phyloP scores from a whole-genome alignment of 2,888 invertebrate genomes.

The Seira musarum region DNA sequence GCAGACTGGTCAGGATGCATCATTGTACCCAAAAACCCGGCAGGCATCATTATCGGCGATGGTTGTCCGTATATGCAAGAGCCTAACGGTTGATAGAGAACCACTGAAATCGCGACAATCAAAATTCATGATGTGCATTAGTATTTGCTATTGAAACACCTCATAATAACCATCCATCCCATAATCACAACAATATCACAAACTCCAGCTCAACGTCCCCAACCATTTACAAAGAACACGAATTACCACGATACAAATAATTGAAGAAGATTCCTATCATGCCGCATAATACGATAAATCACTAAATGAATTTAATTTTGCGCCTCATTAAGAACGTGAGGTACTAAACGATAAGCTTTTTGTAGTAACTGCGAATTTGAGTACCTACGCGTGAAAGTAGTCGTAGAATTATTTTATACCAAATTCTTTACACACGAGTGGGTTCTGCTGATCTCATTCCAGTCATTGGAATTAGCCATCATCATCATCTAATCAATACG shows the following conservation, averaged over 20 bases:
- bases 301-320: no score
- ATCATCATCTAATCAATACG: slow-evolving; percentile 41
- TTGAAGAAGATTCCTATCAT: no score
- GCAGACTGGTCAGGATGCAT: slow-evolving; percentile 27
- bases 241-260: neutral
- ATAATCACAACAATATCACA: no score
- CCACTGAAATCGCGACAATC: slow-evolving; percentile 36
- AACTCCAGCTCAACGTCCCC: neutral
- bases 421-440: no score
- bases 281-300: no score
- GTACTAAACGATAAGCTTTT: no score
- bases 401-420: no score
- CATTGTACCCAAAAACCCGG: slow-evolving; percentile 43
- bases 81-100: slow-evolving; percentile 50
- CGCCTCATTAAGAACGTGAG: no score
- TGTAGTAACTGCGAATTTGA: no score
- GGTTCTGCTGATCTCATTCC: slow-evolving; percentile 27
- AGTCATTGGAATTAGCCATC: slow-evolving; percentile 36
- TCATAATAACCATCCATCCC: no score
- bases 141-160: no score
- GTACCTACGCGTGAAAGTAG: no score
- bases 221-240: neutral
- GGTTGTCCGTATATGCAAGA: slow-evolving; percentile 48
- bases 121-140: neutral
- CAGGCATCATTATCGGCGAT: slow-evolving; percentile 38